phyloP scores from a whole-genome alignment of 2,797 vertebrate species.

The Melanotaenia trifasciata region DNA sequence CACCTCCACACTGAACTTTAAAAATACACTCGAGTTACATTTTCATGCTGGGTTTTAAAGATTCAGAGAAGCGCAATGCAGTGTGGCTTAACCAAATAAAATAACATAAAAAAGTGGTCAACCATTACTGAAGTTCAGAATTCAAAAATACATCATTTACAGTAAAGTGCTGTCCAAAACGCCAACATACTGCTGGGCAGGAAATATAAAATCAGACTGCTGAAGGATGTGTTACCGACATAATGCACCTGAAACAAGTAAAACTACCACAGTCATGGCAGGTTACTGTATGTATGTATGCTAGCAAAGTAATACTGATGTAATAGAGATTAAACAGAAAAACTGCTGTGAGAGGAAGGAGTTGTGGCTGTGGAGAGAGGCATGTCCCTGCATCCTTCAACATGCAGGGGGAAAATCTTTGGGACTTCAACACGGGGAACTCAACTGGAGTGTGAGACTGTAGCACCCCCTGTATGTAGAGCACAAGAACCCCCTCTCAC shows the following conservation, averaged over 20 bases:
- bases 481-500: slow-evolving; percentile 25
- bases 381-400: slow-evolving; percentile 17
- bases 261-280: slow-evolving; percentile 33
- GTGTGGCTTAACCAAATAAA: slow-evolving; percentile 20
- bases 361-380: slow-evolving; percentile 13
- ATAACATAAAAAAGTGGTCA: slow-evolving; percentile 29
- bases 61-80: slow-evolving; percentile 20
- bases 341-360: slow-evolving; percentile 17
- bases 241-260: slow-evolving; percentile 57
- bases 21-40: slow-evolving; percentile 39
- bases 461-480: slow-evolving; percentile 39
- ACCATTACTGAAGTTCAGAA: slow-evolving; percentile 23
- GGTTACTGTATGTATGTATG: slow-evolving; percentile 14
- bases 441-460: slow-evolving; percentile 28
- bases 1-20: slow-evolving; percentile 9
- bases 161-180: slow-evolving; percentile 70
- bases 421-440: slow-evolving; percentile 26
- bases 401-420: slow-evolving; percentile 21
- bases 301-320: slow-evolving; percentile 47
- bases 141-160: slow-evolving; percentile 43
- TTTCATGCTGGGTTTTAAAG: slow-evolving; percentile 47
- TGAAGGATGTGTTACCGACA: slow-evolving; percentile 26
- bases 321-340: slow-evolving; percentile 33
- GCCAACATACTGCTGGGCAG: slow-evolving; percentile 20
- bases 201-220: neutral